Evolutionary conservation across 1,140 invertebrate species (phyloP), one percentile per base, ranked within the genome.

Genomic region (Augochlora pura): DNA sequence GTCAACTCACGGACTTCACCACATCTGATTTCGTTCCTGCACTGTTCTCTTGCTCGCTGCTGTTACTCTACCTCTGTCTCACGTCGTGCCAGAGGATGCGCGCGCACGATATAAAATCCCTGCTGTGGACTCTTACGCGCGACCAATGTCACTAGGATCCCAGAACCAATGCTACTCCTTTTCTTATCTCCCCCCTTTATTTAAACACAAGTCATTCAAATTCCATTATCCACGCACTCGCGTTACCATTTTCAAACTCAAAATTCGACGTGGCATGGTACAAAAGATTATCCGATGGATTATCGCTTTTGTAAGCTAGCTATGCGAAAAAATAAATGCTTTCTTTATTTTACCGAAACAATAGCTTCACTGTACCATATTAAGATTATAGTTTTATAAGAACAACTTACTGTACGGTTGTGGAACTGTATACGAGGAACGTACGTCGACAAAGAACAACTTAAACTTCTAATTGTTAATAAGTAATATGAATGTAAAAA

Each of bases 1-100:
- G 85, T 87, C 86, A 87, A 86, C 79, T 83, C 71, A 74, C 85
- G 71, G 80, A 84, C 86, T 84, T 86, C 75, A 77, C 77, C 73
- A 84, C 86, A 87, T 84, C 86, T 87, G 85, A 86, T 84, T 76
- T 75, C 75, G 73, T 81, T 74, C 71, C 83, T 83, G 71, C 67
- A 85, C 82, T 87, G 82, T 73, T 81, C 81, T 86, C 77, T 77
- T 77, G 64, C 60, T 63, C 25, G 77, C 70, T 79, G 52, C 49
- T 76, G 66, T 68, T 42, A 57, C 79, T 75, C 81, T 84, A 60
- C 83, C 77, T 84, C 83, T 73, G 76, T 79, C 77, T 77, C 60
- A 59, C 66, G 65, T 70, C 39, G 46, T 81, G 57, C 66, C 74
- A 70, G n/a, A n/a, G 38, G 46, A 81, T 69, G 79, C 79, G 79